Percentiles rank a stretch among this genome's conserved stretches.
Evolutionary conservation across 1,140 invertebrate genomes (phyloP).

Genomic region (Dendroctonus valens): DNA sequence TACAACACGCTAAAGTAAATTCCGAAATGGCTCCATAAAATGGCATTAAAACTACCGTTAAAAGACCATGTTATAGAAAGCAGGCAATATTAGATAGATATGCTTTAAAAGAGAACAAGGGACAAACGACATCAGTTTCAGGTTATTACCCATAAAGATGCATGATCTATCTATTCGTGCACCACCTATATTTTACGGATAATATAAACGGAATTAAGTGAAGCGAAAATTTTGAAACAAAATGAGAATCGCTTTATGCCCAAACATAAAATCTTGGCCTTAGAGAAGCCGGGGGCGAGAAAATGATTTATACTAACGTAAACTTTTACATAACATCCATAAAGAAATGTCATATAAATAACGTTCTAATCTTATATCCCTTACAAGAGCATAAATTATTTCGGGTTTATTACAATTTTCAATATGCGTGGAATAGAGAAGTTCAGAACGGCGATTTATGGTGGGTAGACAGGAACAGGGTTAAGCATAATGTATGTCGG

Average conservation of each 20-base stretch:
- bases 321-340: conserved; percentile 29
- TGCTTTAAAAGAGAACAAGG: too few relatives aligned
- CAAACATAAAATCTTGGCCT: conserved; percentile 27
- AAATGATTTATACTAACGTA: conserved; percentile 29
- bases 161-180: too few relatives aligned
- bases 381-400: conserved; percentile 24
- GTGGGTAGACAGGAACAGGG: conserved; percentile 1
- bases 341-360: conserved; percentile 29
- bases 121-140: too few relatives aligned
- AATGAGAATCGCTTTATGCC: conserved; percentile 26
- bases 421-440: conserved; percentile 15
- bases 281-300: conserved; percentile 16
- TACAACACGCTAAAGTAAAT: too few relatives aligned
- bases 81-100: too few relatives aligned
- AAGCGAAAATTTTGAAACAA: conserved; percentile 29
- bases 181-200: conserved; percentile 4
- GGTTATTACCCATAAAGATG: too few relatives aligned
- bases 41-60: too few relatives aligned
- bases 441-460: conserved; percentile 18
- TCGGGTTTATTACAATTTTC: conserved; percentile 26
- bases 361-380: conserved; percentile 28
- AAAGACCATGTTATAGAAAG: neutral
- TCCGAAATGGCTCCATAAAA: too few relatives aligned
- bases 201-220: conserved; percentile 3
- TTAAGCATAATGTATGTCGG: conserved; percentile 24